These are phyloP conservation scores for Oncorhynchus gorbuscha DNA, from an alignment of 2,113 vertebrate genomes.

Conservation along the genomic window DNA sequence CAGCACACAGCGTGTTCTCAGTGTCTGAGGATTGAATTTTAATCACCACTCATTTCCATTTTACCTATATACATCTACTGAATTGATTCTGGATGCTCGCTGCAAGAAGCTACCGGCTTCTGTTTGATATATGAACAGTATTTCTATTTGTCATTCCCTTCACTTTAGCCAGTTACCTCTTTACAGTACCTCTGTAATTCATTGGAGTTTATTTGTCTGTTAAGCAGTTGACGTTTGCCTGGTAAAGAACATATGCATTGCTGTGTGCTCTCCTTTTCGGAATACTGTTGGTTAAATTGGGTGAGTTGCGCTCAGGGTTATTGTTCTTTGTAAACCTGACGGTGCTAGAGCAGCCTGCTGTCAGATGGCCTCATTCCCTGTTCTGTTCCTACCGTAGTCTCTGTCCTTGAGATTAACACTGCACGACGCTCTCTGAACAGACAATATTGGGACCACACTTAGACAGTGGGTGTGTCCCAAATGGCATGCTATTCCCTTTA, in stretches of 20 bases:
- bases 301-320: conserved; percentile 45
- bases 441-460: neutral
- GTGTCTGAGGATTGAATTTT: conserved; percentile 55
- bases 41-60: conserved; percentile 50
- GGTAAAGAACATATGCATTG: conserved; percentile 38
- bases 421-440: neutral
- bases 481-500: too few species aligned
- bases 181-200: too few species aligned
- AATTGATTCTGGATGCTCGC: too few species aligned
- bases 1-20: conserved; percentile 46
- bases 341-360: conserved; percentile 62
- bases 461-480: too few species aligned
- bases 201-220: neutral
- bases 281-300: conserved; percentile 50
- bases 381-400: conserved; percentile 35
- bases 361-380: conserved; percentile 68
- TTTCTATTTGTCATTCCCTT: neutral
- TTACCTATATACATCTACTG: conserved; percentile 33
- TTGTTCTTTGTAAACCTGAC: conserved; percentile 54
- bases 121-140: too few species aligned
- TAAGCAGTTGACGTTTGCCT: neutral
- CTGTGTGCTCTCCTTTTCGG: conserved; percentile 45
- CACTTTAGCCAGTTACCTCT: too few species aligned
- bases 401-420: conserved; percentile 24
- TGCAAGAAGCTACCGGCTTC: too few species aligned